phyloP scores from a whole-genome alignment of 2,797 vertebrate genomes.

The Neostethus bicornis region DNA sequence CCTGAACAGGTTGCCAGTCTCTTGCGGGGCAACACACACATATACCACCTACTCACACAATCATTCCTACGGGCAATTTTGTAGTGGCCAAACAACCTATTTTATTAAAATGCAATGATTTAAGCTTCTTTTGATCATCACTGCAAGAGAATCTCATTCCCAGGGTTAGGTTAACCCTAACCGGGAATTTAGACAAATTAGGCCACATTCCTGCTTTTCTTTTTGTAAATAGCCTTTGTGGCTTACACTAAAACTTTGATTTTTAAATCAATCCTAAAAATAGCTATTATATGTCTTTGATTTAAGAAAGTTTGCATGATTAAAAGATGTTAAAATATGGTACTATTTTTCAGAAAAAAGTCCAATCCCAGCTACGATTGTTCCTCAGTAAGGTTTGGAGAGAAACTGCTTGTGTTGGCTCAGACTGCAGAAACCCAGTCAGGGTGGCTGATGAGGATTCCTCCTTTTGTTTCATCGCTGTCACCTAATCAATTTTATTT shows the following conservation, averaged over 20 bases:
- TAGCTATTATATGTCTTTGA: too few relatives aligned
- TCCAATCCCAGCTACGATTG: conserved; percentile 55
- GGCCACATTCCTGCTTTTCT: background rate
- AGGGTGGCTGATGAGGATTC: conserved; percentile 69
- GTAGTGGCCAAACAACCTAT: too few relatives aligned
- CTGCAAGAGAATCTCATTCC: background rate
- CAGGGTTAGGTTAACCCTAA: background rate
- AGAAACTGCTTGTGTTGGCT: conserved; percentile 62
- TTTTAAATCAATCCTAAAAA: too few relatives aligned
- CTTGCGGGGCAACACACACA: too few relatives aligned
- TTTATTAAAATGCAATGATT: too few relatives aligned
- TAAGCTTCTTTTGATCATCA: too few relatives aligned
- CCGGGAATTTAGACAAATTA: background rate
- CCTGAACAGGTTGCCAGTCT: too few relatives aligned
- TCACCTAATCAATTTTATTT: conserved; percentile 78
- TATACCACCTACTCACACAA: too few relatives aligned
- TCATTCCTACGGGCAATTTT: too few relatives aligned
- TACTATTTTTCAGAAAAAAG: conserved; percentile 40
- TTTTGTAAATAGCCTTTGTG: background rate
- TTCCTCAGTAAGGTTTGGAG: conserved; percentile 56
- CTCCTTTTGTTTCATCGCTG: conserved; percentile 74
- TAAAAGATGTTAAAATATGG: conserved; percentile 7
- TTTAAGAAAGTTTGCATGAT: too few relatives aligned
- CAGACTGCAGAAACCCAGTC: conserved; percentile 53
- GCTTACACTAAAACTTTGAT: background rate